These are phyloP conservation scores for Tineola bisselliella DNA, from an alignment of 2,888 invertebrate genomes.

Conservation along the genomic window DNA sequence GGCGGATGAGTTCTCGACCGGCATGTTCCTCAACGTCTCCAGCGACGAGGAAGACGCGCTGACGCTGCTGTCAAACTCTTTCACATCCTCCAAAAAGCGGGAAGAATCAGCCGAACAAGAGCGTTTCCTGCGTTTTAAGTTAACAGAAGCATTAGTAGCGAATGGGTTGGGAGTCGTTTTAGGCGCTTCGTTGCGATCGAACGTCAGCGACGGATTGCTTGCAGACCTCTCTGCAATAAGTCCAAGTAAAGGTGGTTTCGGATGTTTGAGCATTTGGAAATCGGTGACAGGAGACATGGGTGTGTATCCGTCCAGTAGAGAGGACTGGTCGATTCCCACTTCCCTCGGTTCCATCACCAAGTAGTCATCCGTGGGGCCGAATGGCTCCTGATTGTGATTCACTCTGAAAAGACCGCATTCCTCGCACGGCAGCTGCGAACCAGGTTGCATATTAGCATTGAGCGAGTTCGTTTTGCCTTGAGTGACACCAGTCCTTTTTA, in stretches of 20 bases:
- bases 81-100: constrained; percentile 70
- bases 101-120: constrained; percentile 81
- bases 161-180: constrained; percentile 20
- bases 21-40: constrained; percentile 54
- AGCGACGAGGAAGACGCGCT: constrained; percentile 56
- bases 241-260: constrained; percentile 13
- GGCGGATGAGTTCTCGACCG: constrained; percentile 32
- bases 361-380: constrained; percentile 31
- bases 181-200: constrained; percentile 20
- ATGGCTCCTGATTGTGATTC: constrained; percentile 44
- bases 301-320: neutral
- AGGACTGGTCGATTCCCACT: no score
- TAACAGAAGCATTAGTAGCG: constrained; percentile 18
- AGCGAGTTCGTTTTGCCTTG: constrained; percentile 36
- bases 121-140: constrained; percentile 57
- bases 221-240: constrained; percentile 70
- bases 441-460: constrained; percentile 23
- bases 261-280: no score
- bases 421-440: constrained; percentile 23
- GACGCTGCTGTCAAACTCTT: constrained; percentile 64
- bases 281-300: neutral
- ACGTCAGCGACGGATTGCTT: constrained; percentile 74
- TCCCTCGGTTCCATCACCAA: neutral
- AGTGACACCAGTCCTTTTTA: constrained; percentile 66
- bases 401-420: constrained; percentile 24